Percentiles rank a stretch among this genome's conserved stretches.
phyloP scores from a whole-genome alignment of 30 jellyfish, hydroid and myxozoan species.

The Clytia hemisphaerica region DNA sequence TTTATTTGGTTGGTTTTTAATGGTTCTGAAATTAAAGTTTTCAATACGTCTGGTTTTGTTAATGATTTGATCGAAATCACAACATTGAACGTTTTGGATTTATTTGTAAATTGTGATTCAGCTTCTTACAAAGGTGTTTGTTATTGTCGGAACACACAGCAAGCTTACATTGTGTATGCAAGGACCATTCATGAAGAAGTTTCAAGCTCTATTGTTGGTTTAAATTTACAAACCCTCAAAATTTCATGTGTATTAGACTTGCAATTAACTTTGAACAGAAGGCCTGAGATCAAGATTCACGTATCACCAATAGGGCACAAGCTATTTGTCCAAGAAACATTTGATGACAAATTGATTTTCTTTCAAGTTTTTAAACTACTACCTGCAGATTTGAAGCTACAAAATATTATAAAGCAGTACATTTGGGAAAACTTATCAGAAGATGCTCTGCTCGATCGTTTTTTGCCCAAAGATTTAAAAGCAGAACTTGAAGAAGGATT shows the following conservation, averaged over 20 bases:
- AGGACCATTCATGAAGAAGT: not conserved
- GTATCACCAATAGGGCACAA: slow-evolving; percentile 14
- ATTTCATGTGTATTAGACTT: slow-evolving; percentile 11
- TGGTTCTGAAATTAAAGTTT: too few species aligned
- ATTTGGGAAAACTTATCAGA: slow-evolving; percentile 21
- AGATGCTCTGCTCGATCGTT: not conserved
- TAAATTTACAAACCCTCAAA: not conserved
- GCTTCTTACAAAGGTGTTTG: slow-evolving; percentile 13
- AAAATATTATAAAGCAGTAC: slow-evolving; percentile 13
- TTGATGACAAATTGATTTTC: slow-evolving; percentile 18
- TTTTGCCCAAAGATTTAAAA: not conserved
- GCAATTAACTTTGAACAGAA: slow-evolving; percentile 25
- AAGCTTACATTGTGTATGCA: slow-evolving; percentile 1
- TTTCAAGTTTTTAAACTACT: slow-evolving; percentile 21
- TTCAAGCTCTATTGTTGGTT: slow-evolving; percentile 4
- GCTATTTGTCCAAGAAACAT: slow-evolving; percentile 32
- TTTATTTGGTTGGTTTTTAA: too few species aligned
- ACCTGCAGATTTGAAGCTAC: slow-evolving; percentile 9
- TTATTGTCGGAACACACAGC: slow-evolving; percentile 14
- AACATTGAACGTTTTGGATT: too few species aligned
- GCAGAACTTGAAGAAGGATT: slow-evolving; percentile 11
- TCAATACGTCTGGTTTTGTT: too few species aligned
- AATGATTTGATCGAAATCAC: too few species aligned
- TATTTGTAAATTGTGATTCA: too few species aligned
- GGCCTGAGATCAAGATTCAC: not conserved